These are phyloP conservation scores for Cotesia congregata DNA, from an alignment of 2,888 invertebrate species.

Conservation along the genomic window DNA sequence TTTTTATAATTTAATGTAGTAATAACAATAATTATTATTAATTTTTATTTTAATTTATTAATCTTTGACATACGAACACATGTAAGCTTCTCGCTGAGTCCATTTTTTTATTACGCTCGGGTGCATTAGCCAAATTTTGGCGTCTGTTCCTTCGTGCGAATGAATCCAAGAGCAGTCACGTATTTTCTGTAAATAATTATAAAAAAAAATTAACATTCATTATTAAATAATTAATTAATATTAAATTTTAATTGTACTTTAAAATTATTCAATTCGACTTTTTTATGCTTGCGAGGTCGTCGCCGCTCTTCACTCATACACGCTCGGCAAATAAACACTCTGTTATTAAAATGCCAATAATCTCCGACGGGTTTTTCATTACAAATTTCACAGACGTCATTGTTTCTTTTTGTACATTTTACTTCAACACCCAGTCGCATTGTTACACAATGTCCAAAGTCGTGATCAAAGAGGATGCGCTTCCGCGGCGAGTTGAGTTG, in stretches of 20 bases:
- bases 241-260: constrained; percentile 46
- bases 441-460: constrained; percentile 69
- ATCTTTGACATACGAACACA: constrained; percentile 56
- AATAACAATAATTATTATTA: background rate
- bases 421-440: constrained; percentile 69
- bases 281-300: constrained; percentile 58
- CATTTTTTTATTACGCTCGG: constrained; percentile 57
- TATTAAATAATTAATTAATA: background rate
- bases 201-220: background rate
- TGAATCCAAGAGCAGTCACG: constrained; percentile 65
- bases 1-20: background rate
- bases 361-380: constrained; percentile 68
- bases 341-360: constrained; percentile 70
- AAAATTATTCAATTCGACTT: constrained; percentile 49
- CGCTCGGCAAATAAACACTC: constrained; percentile 68
- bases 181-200: constrained; percentile 61
- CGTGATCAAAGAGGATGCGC: constrained; percentile 65
- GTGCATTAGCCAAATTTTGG: constrained; percentile 61
- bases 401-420: constrained; percentile 67
- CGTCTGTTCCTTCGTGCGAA: constrained; percentile 61
- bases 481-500: constrained; percentile 45
- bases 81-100: constrained; percentile 60
- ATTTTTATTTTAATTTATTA: constrained; percentile 45
- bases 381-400: constrained; percentile 69
- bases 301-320: constrained; percentile 69